Evolutionary conservation across 2,888 invertebrate genomes (phyloP).

Genomic region (Tuta absoluta): DNA sequence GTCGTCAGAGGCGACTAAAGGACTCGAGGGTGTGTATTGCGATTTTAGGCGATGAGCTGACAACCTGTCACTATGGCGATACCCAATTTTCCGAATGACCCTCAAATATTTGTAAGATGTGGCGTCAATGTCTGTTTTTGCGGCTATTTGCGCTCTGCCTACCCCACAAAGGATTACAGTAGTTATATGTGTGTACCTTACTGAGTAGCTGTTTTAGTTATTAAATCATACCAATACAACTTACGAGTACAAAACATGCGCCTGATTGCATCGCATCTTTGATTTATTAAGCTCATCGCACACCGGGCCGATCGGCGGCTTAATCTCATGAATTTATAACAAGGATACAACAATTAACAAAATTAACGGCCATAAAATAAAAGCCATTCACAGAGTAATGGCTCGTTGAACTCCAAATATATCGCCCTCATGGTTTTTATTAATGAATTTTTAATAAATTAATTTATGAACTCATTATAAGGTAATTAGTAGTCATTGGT

Average conservation of each 20-base stretch:
- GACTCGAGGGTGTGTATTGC: too few relatives aligned
- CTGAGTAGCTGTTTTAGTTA: too few relatives aligned
- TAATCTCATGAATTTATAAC: constrained; percentile 65
- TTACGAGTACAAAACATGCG: neutral
- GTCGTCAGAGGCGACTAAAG: too few relatives aligned
- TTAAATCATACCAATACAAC: neutral
- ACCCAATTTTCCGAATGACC: too few relatives aligned
- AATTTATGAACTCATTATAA: constrained; percentile 73
- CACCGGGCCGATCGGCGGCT: constrained; percentile 43
- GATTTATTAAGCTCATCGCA: constrained; percentile 37
- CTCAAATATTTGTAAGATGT: too few relatives aligned
- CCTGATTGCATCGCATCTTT: neutral
- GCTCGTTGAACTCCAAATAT: constrained; percentile 49
- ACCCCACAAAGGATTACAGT: too few relatives aligned
- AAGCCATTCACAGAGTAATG: constrained; percentile 54
- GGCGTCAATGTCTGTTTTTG: too few relatives aligned
- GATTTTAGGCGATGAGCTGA: too few relatives aligned
- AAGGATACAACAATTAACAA: constrained; percentile 67
- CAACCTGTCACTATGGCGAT: too few relatives aligned
- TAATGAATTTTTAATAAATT: constrained; percentile 75
- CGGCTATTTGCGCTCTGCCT: too few relatives aligned
- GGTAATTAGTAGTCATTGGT: constrained; percentile 65
- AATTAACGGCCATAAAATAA: constrained; percentile 56
- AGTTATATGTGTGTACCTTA: too few relatives aligned
- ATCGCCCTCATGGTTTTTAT: constrained; percentile 55